Conservation (phyloP, 2,113 vertebrate genomes). For the Eubucco bourcierii region DNA sequence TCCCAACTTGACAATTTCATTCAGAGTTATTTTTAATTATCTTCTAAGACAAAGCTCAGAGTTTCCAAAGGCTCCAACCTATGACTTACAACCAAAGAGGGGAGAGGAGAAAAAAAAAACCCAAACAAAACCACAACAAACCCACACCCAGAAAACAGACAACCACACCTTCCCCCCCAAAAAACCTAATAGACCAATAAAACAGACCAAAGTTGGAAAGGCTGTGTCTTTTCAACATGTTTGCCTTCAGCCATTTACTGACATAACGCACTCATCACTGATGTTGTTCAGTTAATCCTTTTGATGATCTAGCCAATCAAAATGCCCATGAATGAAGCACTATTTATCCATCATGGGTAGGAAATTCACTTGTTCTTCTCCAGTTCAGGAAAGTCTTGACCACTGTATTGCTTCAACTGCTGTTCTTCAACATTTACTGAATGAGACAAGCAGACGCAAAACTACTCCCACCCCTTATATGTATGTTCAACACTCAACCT, state of each 20-base stretch:
- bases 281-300: not conserved
- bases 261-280: not conserved
- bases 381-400: not conserved
- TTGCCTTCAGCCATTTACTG: not conserved
- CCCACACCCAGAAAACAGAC: no score
- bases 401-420: not conserved
- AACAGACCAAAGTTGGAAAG: not conserved
- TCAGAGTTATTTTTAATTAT: not conserved
- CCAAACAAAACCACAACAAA: not conserved
- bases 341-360: no score
- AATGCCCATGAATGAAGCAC: not conserved
- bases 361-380: not conserved
- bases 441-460: fast-evolving
- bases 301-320: not conserved
- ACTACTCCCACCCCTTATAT: fast-evolving
- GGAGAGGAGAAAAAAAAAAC: no score
- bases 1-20: not conserved
- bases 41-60: not conserved
- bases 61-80: not conserved
- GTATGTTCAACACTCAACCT: fast-evolving
- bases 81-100: not conserved
- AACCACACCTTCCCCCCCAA: no score
- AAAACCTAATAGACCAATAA: not conserved
- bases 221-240: not conserved
- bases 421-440: not conserved